These are phyloP conservation scores for Scopus umbretta DNA, from an alignment of 2,113 vertebrate genomes.

Conservation along the genomic window DNA sequence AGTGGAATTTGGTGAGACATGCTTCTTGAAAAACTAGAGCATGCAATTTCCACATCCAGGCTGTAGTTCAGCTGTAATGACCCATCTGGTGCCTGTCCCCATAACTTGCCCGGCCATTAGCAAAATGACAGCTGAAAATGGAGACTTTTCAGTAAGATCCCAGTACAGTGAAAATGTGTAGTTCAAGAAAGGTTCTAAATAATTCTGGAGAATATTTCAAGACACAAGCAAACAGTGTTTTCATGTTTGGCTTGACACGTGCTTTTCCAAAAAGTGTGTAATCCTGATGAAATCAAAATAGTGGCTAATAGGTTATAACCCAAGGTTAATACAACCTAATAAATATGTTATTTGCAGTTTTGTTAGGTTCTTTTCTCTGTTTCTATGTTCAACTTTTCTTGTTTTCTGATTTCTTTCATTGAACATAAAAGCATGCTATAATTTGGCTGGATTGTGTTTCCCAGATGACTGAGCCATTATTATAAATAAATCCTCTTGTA, in stretches of 20 bases:
- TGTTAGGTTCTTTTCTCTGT: background rate
- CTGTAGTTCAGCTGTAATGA: background rate
- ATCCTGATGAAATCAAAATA: background rate
- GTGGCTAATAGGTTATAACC: background rate
- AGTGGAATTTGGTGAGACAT: background rate
- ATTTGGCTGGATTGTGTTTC: background rate
- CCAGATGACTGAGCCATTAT: conserved; percentile 26
- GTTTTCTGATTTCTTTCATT: background rate
- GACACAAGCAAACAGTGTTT: background rate
- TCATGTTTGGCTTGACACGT: background rate
- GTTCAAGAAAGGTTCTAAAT: background rate
- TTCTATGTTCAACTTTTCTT: background rate
- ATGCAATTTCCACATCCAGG: background rate
- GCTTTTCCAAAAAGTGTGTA: background rate
- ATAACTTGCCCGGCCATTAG: background rate
- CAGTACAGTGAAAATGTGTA: background rate
- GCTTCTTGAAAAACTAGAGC: background rate
- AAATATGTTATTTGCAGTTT: background rate
- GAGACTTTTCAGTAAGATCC: background rate
- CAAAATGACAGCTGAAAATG: background rate
- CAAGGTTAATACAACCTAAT: background rate
- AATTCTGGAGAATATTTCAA: background rate
- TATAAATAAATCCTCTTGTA: background rate
- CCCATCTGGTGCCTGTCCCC: background rate
- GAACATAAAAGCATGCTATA: background rate